Evolutionary conservation across 2,888 invertebrate species (phyloP).

Genomic region (Acanthosepion pharaonis): DNA sequence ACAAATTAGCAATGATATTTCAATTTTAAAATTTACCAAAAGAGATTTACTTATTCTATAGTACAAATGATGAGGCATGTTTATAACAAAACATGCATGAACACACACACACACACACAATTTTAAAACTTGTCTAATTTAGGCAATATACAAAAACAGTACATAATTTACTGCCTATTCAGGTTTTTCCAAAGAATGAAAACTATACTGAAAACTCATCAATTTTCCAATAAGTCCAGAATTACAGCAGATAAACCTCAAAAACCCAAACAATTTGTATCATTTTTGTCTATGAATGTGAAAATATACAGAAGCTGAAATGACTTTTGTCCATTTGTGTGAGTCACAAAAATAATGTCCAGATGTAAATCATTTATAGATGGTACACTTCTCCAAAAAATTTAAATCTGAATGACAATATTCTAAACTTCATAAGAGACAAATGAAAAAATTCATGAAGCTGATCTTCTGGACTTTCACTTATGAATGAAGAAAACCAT

Average conservation of each 20-base stretch:
- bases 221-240: not conserved
- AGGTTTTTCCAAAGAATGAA: not conserved
- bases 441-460: not conserved
- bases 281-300: too few species aligned
- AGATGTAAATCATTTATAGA: too few species aligned
- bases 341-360: too few species aligned
- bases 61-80: not conserved
- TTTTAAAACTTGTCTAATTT: not conserved
- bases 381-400: not conserved
- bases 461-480: not conserved
- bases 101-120: not conserved
- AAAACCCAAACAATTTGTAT: not conserved
- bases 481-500: not conserved
- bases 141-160: not conserved
- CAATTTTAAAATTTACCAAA: not conserved
- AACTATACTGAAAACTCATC: not conserved
- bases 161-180: not conserved
- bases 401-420: not conserved
- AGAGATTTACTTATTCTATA: not conserved
- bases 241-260: not conserved
- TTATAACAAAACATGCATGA: not conserved
- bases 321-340: not conserved
- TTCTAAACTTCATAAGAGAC: not conserved
- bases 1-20: not conserved
- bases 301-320: not conserved